These are phyloP conservation scores for Coturnix japonica DNA, from an alignment of 2,113 vertebrate species.

Conservation along the genomic window DNA sequence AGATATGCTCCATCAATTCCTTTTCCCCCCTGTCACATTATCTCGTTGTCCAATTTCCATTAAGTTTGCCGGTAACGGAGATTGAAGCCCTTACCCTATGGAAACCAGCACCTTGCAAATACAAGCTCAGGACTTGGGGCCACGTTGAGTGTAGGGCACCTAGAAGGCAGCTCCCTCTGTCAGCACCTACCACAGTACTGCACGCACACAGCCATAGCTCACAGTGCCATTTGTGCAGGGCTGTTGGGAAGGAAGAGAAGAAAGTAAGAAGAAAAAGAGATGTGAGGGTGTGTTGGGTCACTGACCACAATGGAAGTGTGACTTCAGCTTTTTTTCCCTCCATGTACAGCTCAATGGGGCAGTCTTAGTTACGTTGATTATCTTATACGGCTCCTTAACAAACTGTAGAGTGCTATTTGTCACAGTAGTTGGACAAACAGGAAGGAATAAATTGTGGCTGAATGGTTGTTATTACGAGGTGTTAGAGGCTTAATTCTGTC, in stretches of 20 bases:
- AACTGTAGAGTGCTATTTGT: background rate
- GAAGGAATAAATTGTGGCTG: background rate
- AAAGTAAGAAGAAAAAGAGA: background rate
- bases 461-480: background rate
- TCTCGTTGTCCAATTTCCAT: background rate
- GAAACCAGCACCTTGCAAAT: background rate
- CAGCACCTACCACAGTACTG: background rate
- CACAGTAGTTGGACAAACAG: background rate
- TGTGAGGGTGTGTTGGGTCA: background rate
- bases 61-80: background rate
- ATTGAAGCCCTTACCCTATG: background rate
- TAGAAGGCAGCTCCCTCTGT: background rate
- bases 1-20: rapidly evolving
- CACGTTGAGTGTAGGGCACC: rapidly evolving
- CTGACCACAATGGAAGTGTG: background rate
- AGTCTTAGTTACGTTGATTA: background rate
- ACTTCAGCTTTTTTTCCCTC: background rate
- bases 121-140: background rate
- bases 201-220: rapidly evolving
- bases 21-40: background rate
- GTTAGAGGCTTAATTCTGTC: background rate
- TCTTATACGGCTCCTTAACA: background rate
- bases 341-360: rapidly evolving
- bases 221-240: rapidly evolving
- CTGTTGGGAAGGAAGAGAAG: background rate